Base-by-base conservation (phyloP, 30 jellyfish, hydroid and myxozoan genomes). In the Turritopsis dohrnii region DNA sequence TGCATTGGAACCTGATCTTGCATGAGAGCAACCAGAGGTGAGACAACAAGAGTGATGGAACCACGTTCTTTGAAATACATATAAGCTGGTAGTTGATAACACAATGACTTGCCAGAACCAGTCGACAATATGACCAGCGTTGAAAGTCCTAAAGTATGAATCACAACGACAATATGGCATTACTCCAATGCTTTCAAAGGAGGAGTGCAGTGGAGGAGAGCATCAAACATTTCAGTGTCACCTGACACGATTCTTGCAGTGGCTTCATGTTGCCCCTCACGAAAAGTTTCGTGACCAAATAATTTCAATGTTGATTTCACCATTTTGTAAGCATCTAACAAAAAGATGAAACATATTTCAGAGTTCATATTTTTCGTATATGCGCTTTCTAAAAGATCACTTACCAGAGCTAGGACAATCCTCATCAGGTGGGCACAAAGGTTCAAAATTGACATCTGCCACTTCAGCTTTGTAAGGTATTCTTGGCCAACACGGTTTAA, bases 31-130 rank as follows among this genome's bases (percentile, higher is more conserved):
- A 95, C 97, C 66, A 95, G 60, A 0, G 99, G 99, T 17, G 97
- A 95, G 16, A 95, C 95, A 29, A 95, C 99, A 13, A 95, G 8
- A 1, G 99, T 90, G 52, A 90, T 79, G 23, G 52, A 74, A 29
- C 85, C 75, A 1, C 89, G 79, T 53, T 79, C 90, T 83, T 88
- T 90, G 88, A 88, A 86, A 74, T 79, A 95, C 74, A 95, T n/a
- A 66, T 76, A 88, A 9, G 99, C 96, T n/a, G 99, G 99, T 54
- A 95, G 65, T 74, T 95, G 99, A 74, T 95, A 95, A 66, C 99
- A 95, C 18, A 95, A 74, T 52, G 99, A 95, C 60, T 95, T 95
- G 27, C 99, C 99, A 30, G 99, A 86, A 17, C 99, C 99, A 65
- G 99, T 94, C 28, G 99, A 75, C 27, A 94, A 83, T 5, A 94